Percentiles rank a stretch among this genome's conserved stretches.
These are phyloP conservation scores for Phoxinus phoxinus DNA, from an alignment of 2,113 vertebrate species.

Conservation along the genomic window DNA sequence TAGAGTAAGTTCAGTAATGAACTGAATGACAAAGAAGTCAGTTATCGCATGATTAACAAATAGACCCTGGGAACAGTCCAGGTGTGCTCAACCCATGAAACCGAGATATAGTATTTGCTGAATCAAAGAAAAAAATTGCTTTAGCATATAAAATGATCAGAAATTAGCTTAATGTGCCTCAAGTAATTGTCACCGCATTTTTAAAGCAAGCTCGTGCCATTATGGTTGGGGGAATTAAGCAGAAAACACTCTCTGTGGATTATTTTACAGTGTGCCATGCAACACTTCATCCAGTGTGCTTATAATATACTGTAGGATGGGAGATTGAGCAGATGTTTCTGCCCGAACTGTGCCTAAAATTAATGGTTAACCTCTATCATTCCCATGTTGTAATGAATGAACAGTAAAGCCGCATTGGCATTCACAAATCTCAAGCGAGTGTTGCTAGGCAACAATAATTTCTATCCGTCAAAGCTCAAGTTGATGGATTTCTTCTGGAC, in stretches of 20 bases:
- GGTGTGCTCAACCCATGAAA: neutral
- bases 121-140: neutral
- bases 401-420: slow-evolving; percentile 29
- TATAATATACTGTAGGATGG: slow-evolving; percentile 2
- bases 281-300: slow-evolving; percentile 11
- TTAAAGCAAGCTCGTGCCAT: neutral
- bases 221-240: neutral
- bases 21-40: neutral
- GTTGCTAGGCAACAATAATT: slow-evolving; percentile 54
- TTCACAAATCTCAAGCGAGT: slow-evolving; percentile 25
- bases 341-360: slow-evolving; percentile 34
- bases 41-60: neutral
- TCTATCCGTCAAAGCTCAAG: slow-evolving; percentile 23
- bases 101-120: neutral
- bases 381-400: slow-evolving; percentile 38
- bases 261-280: neutral
- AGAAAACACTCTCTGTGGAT: neutral
- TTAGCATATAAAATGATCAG: neutral
- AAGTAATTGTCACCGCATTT: neutral
- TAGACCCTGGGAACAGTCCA: slow-evolving; percentile 2
- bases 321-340: slow-evolving; percentile 51
- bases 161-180: neutral
- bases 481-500: slow-evolving; percentile 32
- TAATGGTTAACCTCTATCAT: slow-evolving; percentile 50
- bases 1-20: neutral